Evolutionary conservation across 2,113 vertebrate species (phyloP).

Genomic region (Carassius auratus): DNA sequence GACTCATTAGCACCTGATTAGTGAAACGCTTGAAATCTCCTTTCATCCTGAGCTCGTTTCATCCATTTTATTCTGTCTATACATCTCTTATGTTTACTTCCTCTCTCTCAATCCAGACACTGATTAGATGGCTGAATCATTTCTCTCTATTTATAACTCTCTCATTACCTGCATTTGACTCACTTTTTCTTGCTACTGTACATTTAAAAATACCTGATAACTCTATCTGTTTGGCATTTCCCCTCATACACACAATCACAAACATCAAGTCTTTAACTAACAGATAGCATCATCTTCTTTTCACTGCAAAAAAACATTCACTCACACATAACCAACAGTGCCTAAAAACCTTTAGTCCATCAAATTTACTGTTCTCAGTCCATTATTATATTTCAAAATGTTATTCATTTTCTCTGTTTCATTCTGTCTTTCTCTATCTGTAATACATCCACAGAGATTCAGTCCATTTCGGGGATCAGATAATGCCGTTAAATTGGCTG

Average conservation of each 20-base stretch:
- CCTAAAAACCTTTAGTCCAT: neutral
- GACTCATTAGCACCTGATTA: neutral
- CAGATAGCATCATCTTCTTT: neutral
- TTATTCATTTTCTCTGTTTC: neutral
- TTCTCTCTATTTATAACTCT: neutral
- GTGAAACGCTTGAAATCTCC: neutral
- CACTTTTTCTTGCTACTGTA: neutral
- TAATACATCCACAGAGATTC: neutral
- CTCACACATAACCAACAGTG: neutral
- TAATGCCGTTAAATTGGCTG: neutral
- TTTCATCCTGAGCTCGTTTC: neutral
- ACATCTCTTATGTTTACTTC: constrained; percentile 8
- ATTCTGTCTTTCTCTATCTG: neutral
- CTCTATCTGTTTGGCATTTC: neutral
- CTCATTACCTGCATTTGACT: neutral
- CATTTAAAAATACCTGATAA: constrained; percentile 19
- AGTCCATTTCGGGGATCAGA: neutral
- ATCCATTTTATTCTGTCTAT: neutral
- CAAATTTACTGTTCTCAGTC: neutral
- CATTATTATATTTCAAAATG: neutral
- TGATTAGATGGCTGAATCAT: constrained; percentile 6
- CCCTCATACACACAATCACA: neutral
- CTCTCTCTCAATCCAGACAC: constrained; percentile 2
- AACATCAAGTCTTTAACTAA: neutral
- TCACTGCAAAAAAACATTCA: neutral